Evolutionary conservation across 2,888 invertebrate species (phyloP).

Genomic region (Erannis defoliaria): DNA sequence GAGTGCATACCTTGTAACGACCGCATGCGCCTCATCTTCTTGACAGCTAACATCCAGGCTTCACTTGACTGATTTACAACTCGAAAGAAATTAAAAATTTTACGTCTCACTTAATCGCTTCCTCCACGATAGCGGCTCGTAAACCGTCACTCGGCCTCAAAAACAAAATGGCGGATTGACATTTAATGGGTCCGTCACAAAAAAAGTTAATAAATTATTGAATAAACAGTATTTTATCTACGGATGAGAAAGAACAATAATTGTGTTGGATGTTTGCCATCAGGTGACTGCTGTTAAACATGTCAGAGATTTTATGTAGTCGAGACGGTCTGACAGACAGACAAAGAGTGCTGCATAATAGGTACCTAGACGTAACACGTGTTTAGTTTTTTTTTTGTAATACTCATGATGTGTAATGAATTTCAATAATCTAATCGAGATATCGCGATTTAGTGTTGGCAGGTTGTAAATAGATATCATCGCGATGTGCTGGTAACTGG

Average conservation of each 20-base stretch:
- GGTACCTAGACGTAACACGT: background rate
- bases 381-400: background rate
- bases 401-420: too few relatives aligned
- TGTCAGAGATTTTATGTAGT: slow-evolving; percentile 18
- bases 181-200: slow-evolving; percentile 41
- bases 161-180: slow-evolving; percentile 50
- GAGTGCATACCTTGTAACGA: slow-evolving; percentile 4
- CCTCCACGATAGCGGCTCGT: slow-evolving; percentile 51
- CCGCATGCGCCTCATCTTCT: slow-evolving; percentile 43
- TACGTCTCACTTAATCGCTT: slow-evolving; percentile 51
- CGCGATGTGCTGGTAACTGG: too few relatives aligned
- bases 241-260: slow-evolving; percentile 24
- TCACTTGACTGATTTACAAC: slow-evolving; percentile 48
- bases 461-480: too few relatives aligned
- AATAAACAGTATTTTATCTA: slow-evolving; percentile 42
- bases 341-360: background rate
- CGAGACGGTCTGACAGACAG: slow-evolving; percentile 17
- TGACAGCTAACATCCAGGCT: slow-evolving; percentile 47
- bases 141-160: slow-evolving; percentile 44
- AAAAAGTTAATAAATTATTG: slow-evolving; percentile 45
- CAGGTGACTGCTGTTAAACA: slow-evolving; percentile 29
- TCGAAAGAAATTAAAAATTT: slow-evolving; percentile 51
- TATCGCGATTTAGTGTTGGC: too few relatives aligned
- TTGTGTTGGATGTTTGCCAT: slow-evolving; percentile 26
- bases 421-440: too few relatives aligned